A percentile compares a stretch with the other conserved stretches of the same genome.
phyloP scores from a whole-genome alignment of 1,140 invertebrate species.

The Macrostomum lignano region DNA sequence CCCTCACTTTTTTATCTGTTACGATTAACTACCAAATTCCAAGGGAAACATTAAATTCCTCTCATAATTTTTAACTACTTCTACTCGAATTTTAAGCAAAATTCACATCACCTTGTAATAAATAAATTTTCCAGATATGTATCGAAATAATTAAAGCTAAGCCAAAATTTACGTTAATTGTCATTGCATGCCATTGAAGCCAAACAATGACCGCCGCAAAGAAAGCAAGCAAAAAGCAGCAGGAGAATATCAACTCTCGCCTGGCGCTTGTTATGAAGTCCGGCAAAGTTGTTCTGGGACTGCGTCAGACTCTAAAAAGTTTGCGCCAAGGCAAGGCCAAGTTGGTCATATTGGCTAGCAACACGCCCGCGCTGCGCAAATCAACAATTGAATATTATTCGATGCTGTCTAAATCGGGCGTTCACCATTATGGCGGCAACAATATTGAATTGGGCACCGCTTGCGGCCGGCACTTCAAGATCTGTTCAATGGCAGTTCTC shows the following conservation, averaged over 20 bases:
- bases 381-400: slow-evolving; percentile 97
- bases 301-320: slow-evolving; percentile 88
- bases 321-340: slow-evolving; percentile 89
- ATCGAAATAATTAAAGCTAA: too few relatives aligned
- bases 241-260: slow-evolving; percentile 90
- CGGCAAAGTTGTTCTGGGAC: slow-evolving; percentile 88
- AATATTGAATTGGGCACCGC: slow-evolving; percentile 96
- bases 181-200: too few relatives aligned
- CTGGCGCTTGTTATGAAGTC: slow-evolving; percentile 95
- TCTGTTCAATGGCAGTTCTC: slow-evolving; percentile 86
- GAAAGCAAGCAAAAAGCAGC: too few relatives aligned
- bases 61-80: too few relatives aligned
- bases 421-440: slow-evolving; percentile 94
- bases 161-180: too few relatives aligned
- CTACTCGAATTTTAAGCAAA: too few relatives aligned
- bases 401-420: slow-evolving; percentile 93
- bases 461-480: slow-evolving; percentile 95
- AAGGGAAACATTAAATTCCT: too few relatives aligned
- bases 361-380: slow-evolving; percentile 69
- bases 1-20: too few relatives aligned
- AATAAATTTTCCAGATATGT: too few relatives aligned
- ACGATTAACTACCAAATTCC: too few relatives aligned
- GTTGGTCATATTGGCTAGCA: slow-evolving; percentile 90
- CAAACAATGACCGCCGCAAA: too few relatives aligned
- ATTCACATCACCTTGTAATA: too few relatives aligned